Evolutionary conservation across 2,113 vertebrate genomes (phyloP), one percentile per base, ranked within the genome.

Genomic region (Elephas maximus): DNA sequence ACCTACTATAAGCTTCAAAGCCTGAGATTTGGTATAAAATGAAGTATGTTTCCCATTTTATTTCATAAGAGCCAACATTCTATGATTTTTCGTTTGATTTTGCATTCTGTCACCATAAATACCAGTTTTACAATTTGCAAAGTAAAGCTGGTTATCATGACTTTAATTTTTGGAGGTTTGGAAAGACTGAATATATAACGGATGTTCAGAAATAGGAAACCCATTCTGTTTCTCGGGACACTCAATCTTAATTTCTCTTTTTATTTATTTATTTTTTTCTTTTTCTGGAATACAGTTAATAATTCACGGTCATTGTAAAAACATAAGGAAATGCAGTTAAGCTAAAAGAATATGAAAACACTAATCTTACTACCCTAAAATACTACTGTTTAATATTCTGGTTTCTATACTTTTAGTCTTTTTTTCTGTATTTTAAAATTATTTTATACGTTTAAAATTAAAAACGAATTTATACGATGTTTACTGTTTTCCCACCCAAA

Each of bases 321-420:
- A 62, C 73, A 14, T 26, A 84, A 67, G 63, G 88, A 95, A 93
- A 71, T 84, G 44, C 30, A 91, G 53, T 67, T 88, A 89, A 67
- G 45, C 18, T 80, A 57, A 90, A 95, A 69, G 96, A 88, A 37
- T 91, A 45, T 51, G 92, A 92, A 95, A 90, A 74, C 48, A 85
- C 14, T 73, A 10, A 83, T 28, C 33, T 67, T 91, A 71, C 21
- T 93, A 37, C 10, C 60, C 83, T 78, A 69, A 96, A 94, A 83
- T 53, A 76, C 30, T 26, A 44, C 18, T 67, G 23, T 14, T 73
- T 91, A 76, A 83, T 37, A 93, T 79, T 78, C 44, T 87, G 6
- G 1, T 62, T 84, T 63, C 41, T 96, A 5, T 76, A 44, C 10
- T 93, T 81, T 85, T 82, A 33, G 12, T 76, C 24, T 65, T 96